Conservation (phyloP, 2,888 invertebrate genomes). For the Stenodera caucasica region DNA sequence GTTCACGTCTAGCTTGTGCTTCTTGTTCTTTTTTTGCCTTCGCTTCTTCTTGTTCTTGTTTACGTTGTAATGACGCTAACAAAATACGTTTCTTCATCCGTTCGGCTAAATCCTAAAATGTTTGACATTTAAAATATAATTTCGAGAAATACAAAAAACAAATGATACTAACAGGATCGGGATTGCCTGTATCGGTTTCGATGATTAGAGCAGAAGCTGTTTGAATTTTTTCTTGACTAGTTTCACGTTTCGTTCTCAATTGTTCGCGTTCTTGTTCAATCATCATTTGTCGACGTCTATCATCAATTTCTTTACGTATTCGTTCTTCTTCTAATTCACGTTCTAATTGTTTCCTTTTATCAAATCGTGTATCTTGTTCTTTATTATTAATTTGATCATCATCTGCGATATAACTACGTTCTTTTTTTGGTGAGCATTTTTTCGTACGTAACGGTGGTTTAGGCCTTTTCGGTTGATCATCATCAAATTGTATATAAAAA, state of each 20-base stretch:
- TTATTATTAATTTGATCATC: conserved; percentile 27
- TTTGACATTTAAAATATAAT: too few species aligned
- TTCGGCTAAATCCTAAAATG: conserved; percentile 73
- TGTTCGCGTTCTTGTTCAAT: conserved; percentile 53
- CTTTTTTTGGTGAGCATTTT: conserved; percentile 76
- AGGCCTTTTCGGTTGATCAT: conserved; percentile 83
- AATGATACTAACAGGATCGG: conserved; percentile 65
- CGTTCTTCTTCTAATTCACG: conserved; percentile 57
- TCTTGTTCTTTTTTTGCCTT: conserved; percentile 83
- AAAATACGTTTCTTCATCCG: conserved; percentile 90
- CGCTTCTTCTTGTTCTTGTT: conserved; percentile 87
- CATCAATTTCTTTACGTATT: conserved; percentile 54
- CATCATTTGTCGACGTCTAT: conserved; percentile 50
- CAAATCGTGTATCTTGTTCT: conserved; percentile 40
- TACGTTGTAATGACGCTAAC: conserved; percentile 84
- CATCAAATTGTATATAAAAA: conserved; percentile 93
- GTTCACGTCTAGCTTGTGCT: conserved; percentile 72
- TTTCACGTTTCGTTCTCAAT: conserved; percentile 52
- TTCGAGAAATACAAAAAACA: too few species aligned
- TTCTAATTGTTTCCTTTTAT: conserved; percentile 54
- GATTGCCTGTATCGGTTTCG: conserved; percentile 66
- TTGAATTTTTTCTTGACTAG: conserved; percentile 55
- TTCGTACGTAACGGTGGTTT: conserved; percentile 84
- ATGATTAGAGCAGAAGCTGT: conserved; percentile 65
- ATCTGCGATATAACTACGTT: conserved; percentile 53